Evolutionary conservation across 2,888 invertebrate genomes (phyloP), one percentile per base, ranked within the genome.

Genomic region (Ariolimax columbianus): DNA sequence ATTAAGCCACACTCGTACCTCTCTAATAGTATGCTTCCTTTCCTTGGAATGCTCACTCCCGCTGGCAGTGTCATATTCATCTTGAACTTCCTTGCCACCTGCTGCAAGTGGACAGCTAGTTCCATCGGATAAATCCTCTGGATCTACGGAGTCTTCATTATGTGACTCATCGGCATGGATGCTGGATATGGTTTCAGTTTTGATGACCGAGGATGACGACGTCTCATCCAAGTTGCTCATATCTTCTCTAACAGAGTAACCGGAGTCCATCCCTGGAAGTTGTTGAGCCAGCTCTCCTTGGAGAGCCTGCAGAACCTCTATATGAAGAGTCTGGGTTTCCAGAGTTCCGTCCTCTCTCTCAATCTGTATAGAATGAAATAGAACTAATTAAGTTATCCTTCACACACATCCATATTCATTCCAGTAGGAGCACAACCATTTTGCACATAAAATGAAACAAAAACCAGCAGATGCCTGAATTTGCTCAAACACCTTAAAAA

Each of bases 281-380:
- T 80, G 80, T 30, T 85, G 85, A 17, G 79, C 55, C 30, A 82
- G 47, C 17, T 82, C 81, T 17, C 77, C 82, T 11, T 83, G 83
- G 17, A 87, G 81, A 30, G 86, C 85, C 63, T 86, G 87, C 19
- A 87, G 78, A 38, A 87, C 86, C n/a, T 87, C 87, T 23, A 87
- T 77, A 26, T 84, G 84, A 26, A 87, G 68, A 17, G 85, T 70
- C 75, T 87, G 86, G 14, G 80, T 36, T 40, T 87, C 86, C 19
- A 87, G 63, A 14, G 83, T 82, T 6, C 84, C 86, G 55, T 87
- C 87, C 30, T 84, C 87, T 43, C 83, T 77, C 30, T 86, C 68
- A 23, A 87, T 83, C 87, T 87, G 80, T 33, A 30, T 36, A 11
- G 38, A 63, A 47, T 43, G 30, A 30, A 47, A 19, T 33, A 66